phyloP scores from a whole-genome alignment of 2,113 vertebrate genomes.

The Melanerpes aurifrons region DNA sequence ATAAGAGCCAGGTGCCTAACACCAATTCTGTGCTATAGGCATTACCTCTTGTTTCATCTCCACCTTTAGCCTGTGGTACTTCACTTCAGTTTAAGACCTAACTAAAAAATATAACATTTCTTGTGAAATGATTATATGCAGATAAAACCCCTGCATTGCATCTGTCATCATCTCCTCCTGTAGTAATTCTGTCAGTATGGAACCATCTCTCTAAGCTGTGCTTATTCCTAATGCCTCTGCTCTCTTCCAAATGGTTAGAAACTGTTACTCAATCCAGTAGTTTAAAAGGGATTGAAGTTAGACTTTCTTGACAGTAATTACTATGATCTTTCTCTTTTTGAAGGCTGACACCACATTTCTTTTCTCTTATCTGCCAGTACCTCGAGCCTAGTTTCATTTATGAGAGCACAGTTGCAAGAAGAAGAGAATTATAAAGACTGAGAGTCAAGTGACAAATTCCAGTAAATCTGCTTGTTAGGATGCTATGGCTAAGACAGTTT shows the following conservation, averaged over 20 bases:
- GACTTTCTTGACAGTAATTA: slow-evolving; percentile 58
- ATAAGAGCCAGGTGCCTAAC: background rate
- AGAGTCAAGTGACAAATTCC: background rate
- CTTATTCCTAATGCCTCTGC: background rate
- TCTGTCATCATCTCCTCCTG: background rate
- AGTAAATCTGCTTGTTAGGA: slow-evolving; percentile 20
- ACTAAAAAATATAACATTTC: background rate
- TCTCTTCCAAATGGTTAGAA: slow-evolving; percentile 24
- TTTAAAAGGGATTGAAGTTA: slow-evolving; percentile 18
- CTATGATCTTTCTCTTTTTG: slow-evolving; percentile 42
- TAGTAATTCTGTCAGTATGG: background rate
- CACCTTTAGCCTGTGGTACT: background rate
- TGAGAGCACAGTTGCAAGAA: background rate
- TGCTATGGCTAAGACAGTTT: background rate
- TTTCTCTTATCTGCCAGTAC: slow-evolving; percentile 34
- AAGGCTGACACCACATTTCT: slow-evolving; percentile 34
- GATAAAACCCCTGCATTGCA: background rate
- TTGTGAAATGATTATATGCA: background rate
- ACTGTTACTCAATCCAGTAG: slow-evolving; percentile 21
- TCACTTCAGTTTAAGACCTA: background rate
- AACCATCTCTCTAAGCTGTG: background rate
- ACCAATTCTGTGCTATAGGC: background rate
- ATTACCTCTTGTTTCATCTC: background rate
- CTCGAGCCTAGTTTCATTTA: slow-evolving; percentile 13
- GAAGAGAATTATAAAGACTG: slow-evolving; percentile 1